Evolutionary conservation across 2,888 invertebrate genomes (phyloP).

Genomic region (Carterocephalus palaemon): DNA sequence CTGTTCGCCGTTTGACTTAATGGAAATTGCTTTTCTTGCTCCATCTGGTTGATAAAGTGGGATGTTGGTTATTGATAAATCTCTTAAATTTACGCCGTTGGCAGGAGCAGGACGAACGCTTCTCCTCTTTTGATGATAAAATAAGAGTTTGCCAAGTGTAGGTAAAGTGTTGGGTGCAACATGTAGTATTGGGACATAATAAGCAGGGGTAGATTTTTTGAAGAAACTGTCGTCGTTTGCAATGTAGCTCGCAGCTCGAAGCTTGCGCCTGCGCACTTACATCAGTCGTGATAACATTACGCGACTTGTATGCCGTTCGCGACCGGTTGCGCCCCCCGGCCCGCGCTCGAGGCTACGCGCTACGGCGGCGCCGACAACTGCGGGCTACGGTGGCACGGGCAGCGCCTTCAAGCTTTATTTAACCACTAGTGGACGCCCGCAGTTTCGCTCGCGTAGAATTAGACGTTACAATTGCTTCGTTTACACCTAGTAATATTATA

Average conservation of each 20-base stretch:
- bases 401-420: constrained; percentile 30
- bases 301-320: constrained; percentile 48
- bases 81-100: constrained; percentile 35
- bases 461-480: no score
- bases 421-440: constrained; percentile 17
- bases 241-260: no score
- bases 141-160: no score
- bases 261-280: constrained; percentile 47
- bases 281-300: constrained; percentile 63
- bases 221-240: no score
- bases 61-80: constrained; percentile 45
- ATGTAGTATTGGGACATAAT: neutral
- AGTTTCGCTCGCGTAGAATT: no score
- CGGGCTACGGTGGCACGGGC: constrained; percentile 32
- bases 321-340: constrained; percentile 51
- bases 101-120: constrained; percentile 6
- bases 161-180: no score
- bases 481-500: no score
- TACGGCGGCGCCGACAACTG: constrained; percentile 29
- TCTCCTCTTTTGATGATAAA: neutral
- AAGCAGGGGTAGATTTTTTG: no score
- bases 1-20: constrained; percentile 69
- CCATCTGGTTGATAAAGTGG: constrained; percentile 54
- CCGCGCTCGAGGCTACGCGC: constrained; percentile 30
- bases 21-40: constrained; percentile 71